Conservation (phyloP, 2,113 vertebrate species). For the Saguinus midas region DNA sequence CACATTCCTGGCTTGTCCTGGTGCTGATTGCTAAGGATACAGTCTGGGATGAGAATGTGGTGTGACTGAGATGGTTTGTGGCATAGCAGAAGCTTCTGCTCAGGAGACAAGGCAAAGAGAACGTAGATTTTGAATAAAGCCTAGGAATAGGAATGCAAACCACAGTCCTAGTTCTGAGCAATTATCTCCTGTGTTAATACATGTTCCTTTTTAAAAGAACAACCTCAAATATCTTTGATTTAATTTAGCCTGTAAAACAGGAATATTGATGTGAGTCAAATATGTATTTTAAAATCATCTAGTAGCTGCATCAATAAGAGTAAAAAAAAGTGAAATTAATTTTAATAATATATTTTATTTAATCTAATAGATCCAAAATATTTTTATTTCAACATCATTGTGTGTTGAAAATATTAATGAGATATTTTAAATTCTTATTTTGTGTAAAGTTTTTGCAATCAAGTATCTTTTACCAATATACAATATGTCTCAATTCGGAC, state of each 20-base stretch:
- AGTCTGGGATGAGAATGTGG: background rate
- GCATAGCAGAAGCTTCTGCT: background rate
- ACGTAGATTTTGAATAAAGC: background rate
- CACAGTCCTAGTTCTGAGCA: background rate
- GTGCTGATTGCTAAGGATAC: background rate
- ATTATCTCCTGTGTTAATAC: background rate
- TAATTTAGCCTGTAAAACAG: background rate
- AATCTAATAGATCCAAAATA: background rate
- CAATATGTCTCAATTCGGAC: background rate
- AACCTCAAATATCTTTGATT: background rate
- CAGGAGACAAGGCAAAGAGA: background rate
- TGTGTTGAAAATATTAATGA: background rate
- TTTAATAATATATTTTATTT: constrained; percentile 19
- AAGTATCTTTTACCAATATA: background rate
- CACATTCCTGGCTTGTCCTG: background rate
- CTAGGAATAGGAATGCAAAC: background rate
- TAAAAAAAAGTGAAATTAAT: background rate
- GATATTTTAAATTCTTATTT: background rate
- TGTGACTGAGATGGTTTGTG: background rate
- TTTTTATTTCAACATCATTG: background rate
- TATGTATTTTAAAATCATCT: background rate
- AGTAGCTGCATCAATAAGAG: background rate
- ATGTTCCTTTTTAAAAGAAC: background rate
- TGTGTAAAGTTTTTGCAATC: background rate
- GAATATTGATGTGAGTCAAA: background rate